Percentiles rank a stretch among this genome's conserved stretches.
Evolutionary conservation across 2,888 invertebrate genomes (phyloP).

Genomic region (Invenusta paracnida): DNA sequence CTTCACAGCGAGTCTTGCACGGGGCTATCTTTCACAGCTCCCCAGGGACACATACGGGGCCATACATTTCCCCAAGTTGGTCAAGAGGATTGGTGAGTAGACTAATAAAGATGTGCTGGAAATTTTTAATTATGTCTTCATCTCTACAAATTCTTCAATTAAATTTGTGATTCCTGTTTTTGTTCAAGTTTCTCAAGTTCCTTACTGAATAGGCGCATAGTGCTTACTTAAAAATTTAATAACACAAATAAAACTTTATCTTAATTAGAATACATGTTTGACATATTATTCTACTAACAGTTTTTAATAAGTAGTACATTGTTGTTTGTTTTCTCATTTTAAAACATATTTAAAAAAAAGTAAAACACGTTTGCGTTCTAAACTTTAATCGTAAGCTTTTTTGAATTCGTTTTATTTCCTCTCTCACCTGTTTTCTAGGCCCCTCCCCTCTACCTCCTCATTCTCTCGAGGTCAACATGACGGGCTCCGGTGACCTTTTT

Average conservation of each 20-base stretch:
- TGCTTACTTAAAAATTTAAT: neutral
- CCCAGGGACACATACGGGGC: neutral
- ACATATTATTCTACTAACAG: no score
- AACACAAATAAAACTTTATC: no score
- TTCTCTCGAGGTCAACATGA: conserved; percentile 8
- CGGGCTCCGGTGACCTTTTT: neutral
- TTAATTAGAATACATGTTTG: no score
- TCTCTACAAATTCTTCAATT: no score
- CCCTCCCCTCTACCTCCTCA: conserved; percentile 5
- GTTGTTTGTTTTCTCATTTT: no score
- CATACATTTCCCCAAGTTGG: neutral
- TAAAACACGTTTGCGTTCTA: neutral
- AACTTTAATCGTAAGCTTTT: neutral
- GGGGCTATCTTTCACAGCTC: neutral
- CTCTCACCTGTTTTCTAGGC: neutral
- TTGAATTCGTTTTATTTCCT: neutral
- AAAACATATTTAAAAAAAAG: no score
- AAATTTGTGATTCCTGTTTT: no score
- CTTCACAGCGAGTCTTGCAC: neutral
- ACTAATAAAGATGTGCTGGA: no score
- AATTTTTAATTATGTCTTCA: no score
- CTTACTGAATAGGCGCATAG: no score
- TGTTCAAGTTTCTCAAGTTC: no score
- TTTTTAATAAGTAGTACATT: no score
- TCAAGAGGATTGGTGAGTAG: conserved; percentile 20